These are phyloP conservation scores for Turdus rufiventris DNA, from an alignment of 2,113 vertebrate species.

Conservation along the genomic window DNA sequence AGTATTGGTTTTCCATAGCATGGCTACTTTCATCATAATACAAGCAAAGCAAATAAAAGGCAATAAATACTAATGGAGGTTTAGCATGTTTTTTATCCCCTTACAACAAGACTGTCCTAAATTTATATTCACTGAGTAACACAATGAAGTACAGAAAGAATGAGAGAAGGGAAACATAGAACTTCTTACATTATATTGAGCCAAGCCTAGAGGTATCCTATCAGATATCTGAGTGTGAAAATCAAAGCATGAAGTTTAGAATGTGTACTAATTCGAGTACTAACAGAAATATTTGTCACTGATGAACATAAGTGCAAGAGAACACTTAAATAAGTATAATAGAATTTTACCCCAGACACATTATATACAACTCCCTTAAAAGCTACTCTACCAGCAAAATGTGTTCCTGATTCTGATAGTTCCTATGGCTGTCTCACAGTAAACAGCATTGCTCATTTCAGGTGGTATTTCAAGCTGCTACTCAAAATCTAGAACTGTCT, in stretches of 20 bases:
- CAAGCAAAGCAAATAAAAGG: background rate
- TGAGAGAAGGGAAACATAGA: background rate
- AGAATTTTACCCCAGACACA: background rate
- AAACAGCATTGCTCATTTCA: background rate
- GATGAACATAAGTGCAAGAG: background rate
- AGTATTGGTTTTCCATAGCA: background rate
- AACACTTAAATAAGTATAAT: slow-evolving; percentile 7
- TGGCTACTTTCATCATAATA: background rate
- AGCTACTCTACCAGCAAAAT: background rate
- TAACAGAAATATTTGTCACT: slow-evolving; percentile 31
- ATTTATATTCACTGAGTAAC: slow-evolving; percentile 14
- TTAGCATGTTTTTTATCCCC: background rate
- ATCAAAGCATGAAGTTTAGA: slow-evolving; percentile 23
- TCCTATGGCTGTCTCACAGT: background rate
- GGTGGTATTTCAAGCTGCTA: background rate
- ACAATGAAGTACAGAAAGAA: background rate
- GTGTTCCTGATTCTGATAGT: background rate
- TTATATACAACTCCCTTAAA: background rate
- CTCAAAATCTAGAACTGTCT: background rate
- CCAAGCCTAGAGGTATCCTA: background rate
- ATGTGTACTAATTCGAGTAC: background rate
- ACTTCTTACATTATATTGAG: background rate
- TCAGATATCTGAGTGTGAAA: slow-evolving; percentile 18
- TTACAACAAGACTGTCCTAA: background rate
- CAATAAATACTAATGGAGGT: background rate